Evolutionary conservation across 2,113 vertebrate genomes (phyloP).

Genomic region (Dascyllus trimaculatus): DNA sequence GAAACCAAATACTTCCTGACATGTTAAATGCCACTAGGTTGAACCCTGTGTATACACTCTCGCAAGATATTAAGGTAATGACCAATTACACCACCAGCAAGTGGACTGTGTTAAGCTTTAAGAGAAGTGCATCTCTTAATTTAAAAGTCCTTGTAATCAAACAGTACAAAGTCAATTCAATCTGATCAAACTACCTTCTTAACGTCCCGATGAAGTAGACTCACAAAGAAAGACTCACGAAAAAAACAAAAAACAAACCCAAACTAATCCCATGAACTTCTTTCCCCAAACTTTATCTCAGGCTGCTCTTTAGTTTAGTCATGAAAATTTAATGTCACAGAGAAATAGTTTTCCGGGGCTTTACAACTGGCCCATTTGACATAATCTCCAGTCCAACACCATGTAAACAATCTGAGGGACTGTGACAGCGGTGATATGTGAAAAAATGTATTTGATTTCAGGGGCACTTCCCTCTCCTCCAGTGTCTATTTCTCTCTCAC

Average conservation of each 20-base stretch:
- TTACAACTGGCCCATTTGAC: slow-evolving; percentile 1
- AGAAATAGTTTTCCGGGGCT: not conserved
- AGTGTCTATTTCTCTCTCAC: slow-evolving; percentile 51
- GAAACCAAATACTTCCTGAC: not conserved
- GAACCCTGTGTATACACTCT: not conserved
- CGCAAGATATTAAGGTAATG: slow-evolving; percentile 4
- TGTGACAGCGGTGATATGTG: slow-evolving; percentile 42
- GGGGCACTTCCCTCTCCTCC: slow-evolving; percentile 46
- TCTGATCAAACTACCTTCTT: no score
- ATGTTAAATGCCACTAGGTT: not conserved
- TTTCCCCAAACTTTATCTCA: no score
- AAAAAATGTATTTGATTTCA: slow-evolving; percentile 63
- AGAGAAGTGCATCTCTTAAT: no score
- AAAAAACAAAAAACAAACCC: no score
- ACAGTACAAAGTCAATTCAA: no score
- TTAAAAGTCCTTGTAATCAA: no score
- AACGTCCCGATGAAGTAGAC: no score
- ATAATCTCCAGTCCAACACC: slow-evolving; percentile 3
- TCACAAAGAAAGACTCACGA: no score
- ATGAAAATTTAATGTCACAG: not conserved
- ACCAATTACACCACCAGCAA: not conserved
- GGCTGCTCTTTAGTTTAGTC: not conserved
- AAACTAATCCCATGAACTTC: no score
- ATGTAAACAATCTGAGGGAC: slow-evolving; percentile 40
- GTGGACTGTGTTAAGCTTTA: no score